phyloP scores from a whole-genome alignment of 2,888 invertebrate genomes.

The Melolontha melolontha region DNA sequence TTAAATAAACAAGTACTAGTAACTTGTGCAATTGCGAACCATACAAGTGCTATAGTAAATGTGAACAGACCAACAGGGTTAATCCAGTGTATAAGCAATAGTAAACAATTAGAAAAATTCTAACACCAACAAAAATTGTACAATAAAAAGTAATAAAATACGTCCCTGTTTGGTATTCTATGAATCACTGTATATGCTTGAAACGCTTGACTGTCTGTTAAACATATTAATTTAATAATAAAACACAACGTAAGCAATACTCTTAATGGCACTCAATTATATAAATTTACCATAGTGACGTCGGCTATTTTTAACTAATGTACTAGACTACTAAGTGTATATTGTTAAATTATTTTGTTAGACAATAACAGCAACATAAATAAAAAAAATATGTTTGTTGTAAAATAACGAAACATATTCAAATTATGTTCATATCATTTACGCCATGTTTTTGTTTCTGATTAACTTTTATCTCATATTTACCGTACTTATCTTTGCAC shows the following conservation, averaged over 20 bases:
- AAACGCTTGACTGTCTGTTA: slow-evolving; percentile 1
- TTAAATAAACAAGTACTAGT: too few species aligned
- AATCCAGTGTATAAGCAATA: too few species aligned
- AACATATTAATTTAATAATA: slow-evolving; percentile 22
- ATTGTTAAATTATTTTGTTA: too few species aligned
- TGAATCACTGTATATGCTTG: neutral
- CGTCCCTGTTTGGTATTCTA: neutral
- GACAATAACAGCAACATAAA: too few species aligned
- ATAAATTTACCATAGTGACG: neutral
- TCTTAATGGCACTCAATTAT: neutral
- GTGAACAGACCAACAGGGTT: too few species aligned
- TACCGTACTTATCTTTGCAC: neutral
- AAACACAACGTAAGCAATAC: neutral
- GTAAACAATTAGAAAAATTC: too few species aligned
- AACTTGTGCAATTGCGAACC: too few species aligned
- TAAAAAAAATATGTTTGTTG: neutral
- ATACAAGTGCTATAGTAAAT: too few species aligned
- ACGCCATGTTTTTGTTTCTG: neutral
- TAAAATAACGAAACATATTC: neutral
- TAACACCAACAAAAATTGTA: too few species aligned
- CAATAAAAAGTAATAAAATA: neutral
- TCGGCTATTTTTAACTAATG: too few species aligned
- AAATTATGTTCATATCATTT: too few species aligned
- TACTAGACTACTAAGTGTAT: too few species aligned
- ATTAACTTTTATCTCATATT: slow-evolving; percentile 27